A percentile compares a stretch with the other conserved stretches of the same genome.
Conservation (phyloP, 2,113 vertebrate species). For the Zeus faber region DNA sequence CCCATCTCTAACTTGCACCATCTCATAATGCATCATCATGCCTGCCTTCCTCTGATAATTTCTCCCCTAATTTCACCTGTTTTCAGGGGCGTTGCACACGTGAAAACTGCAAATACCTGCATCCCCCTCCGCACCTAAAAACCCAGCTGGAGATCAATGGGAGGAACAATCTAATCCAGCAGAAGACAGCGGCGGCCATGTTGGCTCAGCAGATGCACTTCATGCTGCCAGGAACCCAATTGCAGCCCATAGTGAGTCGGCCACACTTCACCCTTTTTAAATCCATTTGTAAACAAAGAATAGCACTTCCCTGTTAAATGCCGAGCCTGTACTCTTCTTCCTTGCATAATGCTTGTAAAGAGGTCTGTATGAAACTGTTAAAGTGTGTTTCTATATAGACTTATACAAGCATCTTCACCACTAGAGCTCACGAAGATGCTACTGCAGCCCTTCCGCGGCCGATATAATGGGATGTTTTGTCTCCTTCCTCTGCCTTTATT, state of each 20-base stretch:
- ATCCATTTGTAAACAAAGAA: too few relatives aligned
- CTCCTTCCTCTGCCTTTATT: conserved; percentile 1
- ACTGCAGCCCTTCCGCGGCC: too few relatives aligned
- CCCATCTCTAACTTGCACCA: conserved; percentile 12
- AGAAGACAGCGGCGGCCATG: conserved; percentile 95
- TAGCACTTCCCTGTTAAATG: too few relatives aligned
- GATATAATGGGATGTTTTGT: too few relatives aligned
- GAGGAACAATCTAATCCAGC: conserved; percentile 97
- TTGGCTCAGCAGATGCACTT: conserved; percentile 98
- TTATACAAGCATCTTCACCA: too few relatives aligned
- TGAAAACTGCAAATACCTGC: conserved; percentile 98
- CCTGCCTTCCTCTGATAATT: neutral
- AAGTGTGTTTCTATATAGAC: too few relatives aligned
- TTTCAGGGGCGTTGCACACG: conserved; percentile 90
- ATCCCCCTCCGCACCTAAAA: conserved; percentile 96
- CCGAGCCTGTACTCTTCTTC: too few relatives aligned
- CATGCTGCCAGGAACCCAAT: conserved; percentile 89
- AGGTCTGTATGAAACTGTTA: too few relatives aligned
- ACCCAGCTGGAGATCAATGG: conserved; percentile 97
- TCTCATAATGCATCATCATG: conserved; percentile 4
- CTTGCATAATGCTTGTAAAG: too few relatives aligned
- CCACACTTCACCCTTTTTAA: too few relatives aligned
- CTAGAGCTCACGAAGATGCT: too few relatives aligned
- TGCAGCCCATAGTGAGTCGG: conserved; percentile 90
- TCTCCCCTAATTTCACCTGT: conserved; percentile 8